These are phyloP conservation scores for Camarhynchus parvulus DNA, from an alignment of 2,113 vertebrate species.

Conservation along the genomic window DNA sequence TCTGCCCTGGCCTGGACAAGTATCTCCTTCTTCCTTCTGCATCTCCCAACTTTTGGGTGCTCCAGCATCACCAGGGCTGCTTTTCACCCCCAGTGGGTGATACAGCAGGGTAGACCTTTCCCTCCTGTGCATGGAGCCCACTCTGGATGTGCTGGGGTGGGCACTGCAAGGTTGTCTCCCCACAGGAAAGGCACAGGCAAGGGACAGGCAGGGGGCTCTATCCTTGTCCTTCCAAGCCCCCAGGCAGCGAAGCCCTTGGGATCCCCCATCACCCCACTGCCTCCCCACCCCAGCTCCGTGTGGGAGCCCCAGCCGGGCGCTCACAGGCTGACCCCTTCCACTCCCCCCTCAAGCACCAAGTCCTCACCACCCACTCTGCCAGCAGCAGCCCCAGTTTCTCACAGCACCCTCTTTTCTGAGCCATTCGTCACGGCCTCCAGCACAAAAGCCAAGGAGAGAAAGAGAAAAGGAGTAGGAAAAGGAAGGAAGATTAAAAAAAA, in stretches of 20 bases:
- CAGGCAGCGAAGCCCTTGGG: neutral
- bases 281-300: neutral
- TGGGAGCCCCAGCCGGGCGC: neutral
- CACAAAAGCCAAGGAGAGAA: conserved; percentile 68
- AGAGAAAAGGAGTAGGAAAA: conserved; percentile 62
- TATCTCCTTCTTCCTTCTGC: neutral
- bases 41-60: rapidly evolving
- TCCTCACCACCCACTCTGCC: conserved; percentile 59
- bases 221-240: neutral
- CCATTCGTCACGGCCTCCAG: conserved; percentile 62
- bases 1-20: neutral
- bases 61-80: neutral
- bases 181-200: neutral
- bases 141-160: neutral
- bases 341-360: neutral
- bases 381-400: conserved; percentile 60
- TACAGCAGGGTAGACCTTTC: rapidly evolving
- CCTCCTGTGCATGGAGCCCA: rapidly evolving
- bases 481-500: conserved; percentile 46
- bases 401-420: conserved; percentile 71
- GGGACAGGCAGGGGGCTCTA: rapidly evolving
- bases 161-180: neutral
- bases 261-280: rapidly evolving
- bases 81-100: neutral
- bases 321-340: neutral